Percentiles rank a stretch among this genome's conserved stretches.
These are phyloP conservation scores for Thymelicus acteon DNA, from an alignment of 2,888 invertebrate genomes.

Conservation along the genomic window DNA sequence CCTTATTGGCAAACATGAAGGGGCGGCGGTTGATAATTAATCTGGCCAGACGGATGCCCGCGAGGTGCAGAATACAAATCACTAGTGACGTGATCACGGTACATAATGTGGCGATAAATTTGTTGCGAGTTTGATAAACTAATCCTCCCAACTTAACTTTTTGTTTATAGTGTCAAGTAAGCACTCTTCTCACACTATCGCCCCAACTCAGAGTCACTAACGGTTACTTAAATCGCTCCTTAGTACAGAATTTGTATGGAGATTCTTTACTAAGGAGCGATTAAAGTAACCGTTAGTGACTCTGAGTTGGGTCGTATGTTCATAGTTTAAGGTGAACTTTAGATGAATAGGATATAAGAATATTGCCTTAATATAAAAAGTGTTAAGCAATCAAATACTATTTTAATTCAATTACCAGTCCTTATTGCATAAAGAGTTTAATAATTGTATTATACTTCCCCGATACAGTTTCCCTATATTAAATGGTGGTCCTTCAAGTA, in stretches of 20 bases:
- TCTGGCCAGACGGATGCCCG: conserved; percentile 76
- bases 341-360: neutral
- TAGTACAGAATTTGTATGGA: no score
- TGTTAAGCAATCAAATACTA: no score
- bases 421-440: no score
- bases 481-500: no score
- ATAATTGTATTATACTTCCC: no score
- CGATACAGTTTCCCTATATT: no score
- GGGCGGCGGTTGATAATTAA: conserved; percentile 77
- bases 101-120: conserved; percentile 37
- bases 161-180: neutral
- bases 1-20: conserved; percentile 82
- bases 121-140: conserved; percentile 36
- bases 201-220: no score
- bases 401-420: no score
- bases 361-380: neutral
- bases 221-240: no score
- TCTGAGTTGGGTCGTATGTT: no score
- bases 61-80: conserved; percentile 78
- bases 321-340: neutral
- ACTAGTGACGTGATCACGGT: conserved; percentile 40
- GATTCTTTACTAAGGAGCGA: no score
- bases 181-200: neutral
- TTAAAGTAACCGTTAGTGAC: no score
- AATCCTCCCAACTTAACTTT: conserved; percentile 10